Evolutionary conservation across 1,140 invertebrate species (phyloP).

Genomic region (Pteromalus puparum): DNA sequence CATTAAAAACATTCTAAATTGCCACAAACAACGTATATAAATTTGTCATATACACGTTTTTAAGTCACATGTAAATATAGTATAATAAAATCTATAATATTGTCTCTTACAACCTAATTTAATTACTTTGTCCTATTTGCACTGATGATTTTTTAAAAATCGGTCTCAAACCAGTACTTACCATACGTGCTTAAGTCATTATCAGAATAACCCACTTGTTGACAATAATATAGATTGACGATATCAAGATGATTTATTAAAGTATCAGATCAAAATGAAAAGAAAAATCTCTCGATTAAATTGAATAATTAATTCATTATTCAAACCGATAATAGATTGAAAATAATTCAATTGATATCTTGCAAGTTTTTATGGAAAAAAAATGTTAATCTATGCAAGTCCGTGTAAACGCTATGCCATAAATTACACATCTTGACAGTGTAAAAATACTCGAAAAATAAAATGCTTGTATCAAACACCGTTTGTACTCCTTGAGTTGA

Average conservation of each 20-base stretch:
- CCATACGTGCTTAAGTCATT: not conserved
- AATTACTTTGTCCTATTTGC: slow-evolving; percentile 46
- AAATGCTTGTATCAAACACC: slow-evolving; percentile 3
- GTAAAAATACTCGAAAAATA: not conserved
- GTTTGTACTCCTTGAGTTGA: not conserved
- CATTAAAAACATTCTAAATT: slow-evolving; percentile 46
- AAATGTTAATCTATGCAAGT: not conserved
- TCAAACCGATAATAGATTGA: too few species aligned
- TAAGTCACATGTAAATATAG: slow-evolving; percentile 50
- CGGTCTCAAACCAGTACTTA: not conserved
- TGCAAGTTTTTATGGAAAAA: too few species aligned
- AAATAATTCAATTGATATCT: too few species aligned
- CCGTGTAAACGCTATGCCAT: too few species aligned
- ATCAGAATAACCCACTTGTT: slow-evolving; percentile 1
- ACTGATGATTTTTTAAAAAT: slow-evolving; percentile 27
- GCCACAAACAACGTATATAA: slow-evolving; percentile 49
- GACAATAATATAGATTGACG: not conserved
- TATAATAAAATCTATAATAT: slow-evolving; percentile 46
- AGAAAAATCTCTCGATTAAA: too few species aligned
- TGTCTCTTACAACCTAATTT: slow-evolving; percentile 37
- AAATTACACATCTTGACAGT: not conserved
- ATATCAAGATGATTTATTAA: too few species aligned
- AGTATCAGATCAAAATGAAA: too few species aligned
- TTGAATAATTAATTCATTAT: too few species aligned
- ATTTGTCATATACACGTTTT: slow-evolving; percentile 32